Percentiles rank a stretch among this genome's conserved stretches.
These are phyloP conservation scores for Otolemur garnettii DNA, from an alignment of 2,113 vertebrate species.

Conservation along the genomic window DNA sequence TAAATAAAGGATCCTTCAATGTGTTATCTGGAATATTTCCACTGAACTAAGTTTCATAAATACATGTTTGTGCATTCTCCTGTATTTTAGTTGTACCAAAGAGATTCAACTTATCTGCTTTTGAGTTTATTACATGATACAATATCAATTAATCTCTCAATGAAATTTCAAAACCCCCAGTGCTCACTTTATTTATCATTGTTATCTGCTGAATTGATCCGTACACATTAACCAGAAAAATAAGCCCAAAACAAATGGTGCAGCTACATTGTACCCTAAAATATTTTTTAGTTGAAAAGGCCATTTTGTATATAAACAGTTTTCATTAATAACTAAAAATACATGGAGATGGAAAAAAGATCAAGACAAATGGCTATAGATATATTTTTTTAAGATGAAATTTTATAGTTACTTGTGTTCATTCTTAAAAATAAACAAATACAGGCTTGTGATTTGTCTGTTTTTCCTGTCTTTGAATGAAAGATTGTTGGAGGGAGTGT, in stretches of 20 bases:
- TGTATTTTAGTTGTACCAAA: conserved; percentile 74
- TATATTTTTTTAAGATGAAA: conserved; percentile 37
- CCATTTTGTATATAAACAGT: conserved; percentile 66
- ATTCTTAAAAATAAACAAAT: conserved; percentile 63
- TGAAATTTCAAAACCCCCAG: conserved; percentile 60
- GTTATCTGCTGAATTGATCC: conserved; percentile 49
- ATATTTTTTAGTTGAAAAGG: conserved; percentile 62
- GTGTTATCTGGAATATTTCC: conserved; percentile 74
- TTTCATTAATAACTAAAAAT: conserved; percentile 71
- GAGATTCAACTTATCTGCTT: conserved; percentile 47
- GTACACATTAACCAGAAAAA: conserved; percentile 59
- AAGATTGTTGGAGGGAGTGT: conserved; percentile 44
- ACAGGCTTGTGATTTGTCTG: neutral
- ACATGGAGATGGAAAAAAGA: conserved; percentile 57
- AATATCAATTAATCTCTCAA: conserved; percentile 64
- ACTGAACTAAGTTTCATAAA: conserved; percentile 65
- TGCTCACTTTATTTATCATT: conserved; percentile 38
- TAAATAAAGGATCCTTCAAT: conserved; percentile 59
- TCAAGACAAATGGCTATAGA: conserved; percentile 60
- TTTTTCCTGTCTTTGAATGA: conserved; percentile 45
- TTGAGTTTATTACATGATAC: conserved; percentile 56
- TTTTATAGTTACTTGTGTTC: conserved; percentile 44
- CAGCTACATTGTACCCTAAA: conserved; percentile 55
- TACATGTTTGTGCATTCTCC: conserved; percentile 60
- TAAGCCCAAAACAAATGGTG: conserved; percentile 54